Percentiles rank a stretch among this genome's conserved stretches.
Conservation (phyloP, 2,113 vertebrate species). For the Nerophis ophidion region DNA sequence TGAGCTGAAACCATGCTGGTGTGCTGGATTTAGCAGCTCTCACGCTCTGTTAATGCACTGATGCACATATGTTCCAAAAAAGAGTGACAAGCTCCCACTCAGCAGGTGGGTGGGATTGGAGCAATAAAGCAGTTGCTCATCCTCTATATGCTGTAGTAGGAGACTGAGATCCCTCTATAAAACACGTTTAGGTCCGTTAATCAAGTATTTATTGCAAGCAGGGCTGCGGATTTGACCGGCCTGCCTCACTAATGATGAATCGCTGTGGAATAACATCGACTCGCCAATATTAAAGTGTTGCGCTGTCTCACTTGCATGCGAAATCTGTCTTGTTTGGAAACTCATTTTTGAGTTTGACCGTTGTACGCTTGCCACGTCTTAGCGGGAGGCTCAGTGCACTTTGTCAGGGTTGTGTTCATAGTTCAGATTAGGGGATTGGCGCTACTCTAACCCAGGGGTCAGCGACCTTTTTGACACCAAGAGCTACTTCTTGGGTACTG, state of each 20-base stretch:
- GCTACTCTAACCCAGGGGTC: slow-evolving; percentile 54
- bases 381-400: slow-evolving; percentile 47
- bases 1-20: slow-evolving; percentile 39
- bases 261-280: slow-evolving; percentile 47
- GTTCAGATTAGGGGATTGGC: slow-evolving; percentile 61
- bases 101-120: slow-evolving; percentile 66
- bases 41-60: slow-evolving; percentile 52
- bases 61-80: slow-evolving; percentile 64
- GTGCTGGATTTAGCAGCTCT: slow-evolving; percentile 52
- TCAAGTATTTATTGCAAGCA: slow-evolving; percentile 66
- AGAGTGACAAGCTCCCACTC: slow-evolving; percentile 66
- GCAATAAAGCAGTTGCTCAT: slow-evolving; percentile 63
- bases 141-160: slow-evolving; percentile 28
- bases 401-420: slow-evolving; percentile 59
- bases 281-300: slow-evolving; percentile 58
- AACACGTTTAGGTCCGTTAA: slow-evolving; percentile 66
- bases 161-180: slow-evolving; percentile 58
- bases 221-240: slow-evolving; percentile 54
- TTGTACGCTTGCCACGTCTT: slow-evolving; percentile 52
- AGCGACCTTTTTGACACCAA: no score
- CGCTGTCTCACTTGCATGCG: slow-evolving; percentile 40
- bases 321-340: slow-evolving; percentile 64
- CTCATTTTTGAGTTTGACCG: slow-evolving; percentile 36
- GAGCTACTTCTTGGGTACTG: no score
- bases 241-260: slow-evolving; percentile 61